phyloP scores from a whole-genome alignment of 2,797 vertebrate species.

The Gastrophryne carolinensis region DNA sequence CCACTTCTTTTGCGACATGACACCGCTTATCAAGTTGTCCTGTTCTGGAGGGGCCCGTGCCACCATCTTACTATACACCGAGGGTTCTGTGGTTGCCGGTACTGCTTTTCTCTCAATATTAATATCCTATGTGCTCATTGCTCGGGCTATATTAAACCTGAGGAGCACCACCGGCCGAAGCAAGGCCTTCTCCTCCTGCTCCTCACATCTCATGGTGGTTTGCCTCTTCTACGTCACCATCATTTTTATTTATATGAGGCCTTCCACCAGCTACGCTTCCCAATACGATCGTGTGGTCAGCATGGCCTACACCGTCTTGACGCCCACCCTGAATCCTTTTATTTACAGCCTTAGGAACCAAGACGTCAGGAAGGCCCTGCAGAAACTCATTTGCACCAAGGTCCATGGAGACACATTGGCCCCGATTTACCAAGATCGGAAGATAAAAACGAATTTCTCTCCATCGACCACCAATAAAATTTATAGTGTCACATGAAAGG shows the following conservation, averaged over 20 bases:
- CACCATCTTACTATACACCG: background rate
- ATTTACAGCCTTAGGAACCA: constrained; percentile 43
- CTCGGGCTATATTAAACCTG: background rate
- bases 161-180: background rate
- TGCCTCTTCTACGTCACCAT: constrained; percentile 7
- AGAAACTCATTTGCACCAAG: too few relatives aligned
- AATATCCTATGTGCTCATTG: background rate
- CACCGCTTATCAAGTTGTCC: background rate
- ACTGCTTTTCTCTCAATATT: background rate
- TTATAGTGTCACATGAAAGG: too few relatives aligned
- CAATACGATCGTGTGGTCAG: background rate
- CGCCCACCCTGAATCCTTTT: constrained; percentile 34
- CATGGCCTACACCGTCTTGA: constrained; percentile 23
- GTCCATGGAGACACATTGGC: too few relatives aligned
- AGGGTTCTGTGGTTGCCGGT: background rate
- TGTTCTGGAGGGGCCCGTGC: background rate
- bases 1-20: background rate
- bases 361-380: background rate
- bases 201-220: constrained; percentile 13
- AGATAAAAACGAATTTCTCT: too few relatives aligned
- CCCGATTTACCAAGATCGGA: too few relatives aligned
- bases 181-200: constrained; percentile 14
- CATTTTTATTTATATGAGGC: constrained; percentile 34
- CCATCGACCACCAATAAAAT: too few relatives aligned
- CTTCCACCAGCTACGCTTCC: background rate